These are phyloP conservation scores for Natator depressus DNA, from an alignment of 2,113 vertebrate species.

Conservation along the genomic window DNA sequence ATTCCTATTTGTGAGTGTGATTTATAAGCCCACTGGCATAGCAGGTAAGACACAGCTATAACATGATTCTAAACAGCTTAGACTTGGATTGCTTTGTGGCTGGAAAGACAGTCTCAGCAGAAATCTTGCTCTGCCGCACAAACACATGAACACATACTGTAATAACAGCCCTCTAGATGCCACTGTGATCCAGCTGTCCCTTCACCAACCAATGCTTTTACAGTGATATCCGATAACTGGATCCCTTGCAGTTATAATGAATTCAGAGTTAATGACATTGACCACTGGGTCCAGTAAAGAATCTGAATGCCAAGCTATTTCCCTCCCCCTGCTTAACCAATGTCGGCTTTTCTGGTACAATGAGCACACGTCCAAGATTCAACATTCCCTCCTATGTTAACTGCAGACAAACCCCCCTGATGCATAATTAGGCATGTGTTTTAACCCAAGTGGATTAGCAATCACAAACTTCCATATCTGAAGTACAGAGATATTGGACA, in stretches of 20 bases:
- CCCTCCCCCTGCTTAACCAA: neutral
- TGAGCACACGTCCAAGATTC: neutral
- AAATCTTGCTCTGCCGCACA: neutral
- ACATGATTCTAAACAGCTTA: rapidly evolving
- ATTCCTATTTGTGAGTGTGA: neutral
- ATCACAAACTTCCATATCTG: neutral
- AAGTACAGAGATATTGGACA: neutral
- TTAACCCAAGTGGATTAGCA: neutral
- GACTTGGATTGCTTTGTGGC: neutral
- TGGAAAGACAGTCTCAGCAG: neutral
- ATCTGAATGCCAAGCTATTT: neutral
- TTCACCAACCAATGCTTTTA: neutral
- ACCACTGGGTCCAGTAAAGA: neutral
- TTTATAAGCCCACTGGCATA: rapidly evolving
- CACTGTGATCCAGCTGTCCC: constrained; percentile 65
- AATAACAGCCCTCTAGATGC: constrained; percentile 64
- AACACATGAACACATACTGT: neutral
- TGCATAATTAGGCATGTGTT: neutral
- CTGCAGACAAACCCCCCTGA: neutral
- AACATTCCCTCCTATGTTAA: neutral
- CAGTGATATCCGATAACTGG: neutral
- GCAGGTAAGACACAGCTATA: neutral
- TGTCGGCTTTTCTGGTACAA: neutral
- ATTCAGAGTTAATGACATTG: neutral
- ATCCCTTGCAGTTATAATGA: neutral